These are phyloP conservation scores for Parotocinclus haroldoi DNA, from an alignment of 2,797 vertebrate genomes.

Conservation along the genomic window DNA sequence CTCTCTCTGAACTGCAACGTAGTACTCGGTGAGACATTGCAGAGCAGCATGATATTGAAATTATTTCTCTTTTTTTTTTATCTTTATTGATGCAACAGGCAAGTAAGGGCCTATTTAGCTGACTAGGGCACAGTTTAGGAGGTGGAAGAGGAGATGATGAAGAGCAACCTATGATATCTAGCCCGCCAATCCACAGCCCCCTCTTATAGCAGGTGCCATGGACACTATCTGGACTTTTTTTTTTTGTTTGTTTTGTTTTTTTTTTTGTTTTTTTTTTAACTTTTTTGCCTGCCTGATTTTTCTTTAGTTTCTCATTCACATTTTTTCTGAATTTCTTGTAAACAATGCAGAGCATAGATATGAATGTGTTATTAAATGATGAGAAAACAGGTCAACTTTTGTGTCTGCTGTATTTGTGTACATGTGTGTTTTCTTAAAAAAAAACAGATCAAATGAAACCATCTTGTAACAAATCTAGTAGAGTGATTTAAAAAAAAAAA, in stretches of 20 bases:
- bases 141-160: slow-evolving; percentile 47
- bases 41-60: slow-evolving; percentile 58
- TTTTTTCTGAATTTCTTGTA: slow-evolving; percentile 81
- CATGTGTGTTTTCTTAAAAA: not conserved
- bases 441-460: too few relatives aligned
- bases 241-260: slow-evolving; percentile 70
- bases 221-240: slow-evolving; percentile 72
- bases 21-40: slow-evolving; percentile 49
- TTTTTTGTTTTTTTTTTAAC: slow-evolving; percentile 72
- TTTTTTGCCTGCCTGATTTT: slow-evolving; percentile 70
- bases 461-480: too few relatives aligned
- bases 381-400: slow-evolving; percentile 63
- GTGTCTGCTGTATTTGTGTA: slow-evolving; percentile 17
- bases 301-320: slow-evolving; percentile 74
- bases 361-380: slow-evolving; percentile 82
- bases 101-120: slow-evolving; percentile 64
- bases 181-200: slow-evolving; percentile 34
- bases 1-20: slow-evolving; percentile 53
- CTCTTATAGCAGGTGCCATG: slow-evolving; percentile 54
- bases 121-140: slow-evolving; percentile 54
- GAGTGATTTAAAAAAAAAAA: too few relatives aligned
- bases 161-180: slow-evolving; percentile 29
- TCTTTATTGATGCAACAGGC: slow-evolving; percentile 62
- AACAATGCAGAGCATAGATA: slow-evolving; percentile 81
- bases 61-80: slow-evolving; percentile 54